Evolutionary conservation across 2,888 invertebrate genomes (phyloP).

Genomic region (Allophyes oxyacanthae): DNA sequence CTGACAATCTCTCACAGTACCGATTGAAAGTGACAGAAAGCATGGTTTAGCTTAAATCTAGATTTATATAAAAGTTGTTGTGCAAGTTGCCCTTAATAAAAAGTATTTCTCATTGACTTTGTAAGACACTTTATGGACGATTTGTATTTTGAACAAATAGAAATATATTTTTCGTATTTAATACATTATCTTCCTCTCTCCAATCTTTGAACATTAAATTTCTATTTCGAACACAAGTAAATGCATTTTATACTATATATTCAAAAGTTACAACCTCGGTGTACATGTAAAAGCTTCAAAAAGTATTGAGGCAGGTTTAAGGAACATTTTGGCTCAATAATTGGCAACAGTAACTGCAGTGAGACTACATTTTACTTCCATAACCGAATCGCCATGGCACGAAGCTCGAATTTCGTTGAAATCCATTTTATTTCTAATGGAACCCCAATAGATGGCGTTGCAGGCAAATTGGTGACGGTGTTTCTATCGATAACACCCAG

Average conservation of each 20-base stretch:
- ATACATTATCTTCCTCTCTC: not conserved
- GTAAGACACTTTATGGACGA: slow-evolving; percentile 48
- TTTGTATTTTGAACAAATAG: slow-evolving; percentile 4
- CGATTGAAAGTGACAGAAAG: too few species aligned
- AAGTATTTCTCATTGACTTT: slow-evolving; percentile 8
- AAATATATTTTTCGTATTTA: not conserved
- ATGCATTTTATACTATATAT: not conserved
- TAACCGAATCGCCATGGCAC: too few species aligned
- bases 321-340: not conserved
- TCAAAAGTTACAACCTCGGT: not conserved
- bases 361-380: too few species aligned
- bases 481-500: too few species aligned
- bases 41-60: too few species aligned
- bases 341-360: not conserved
- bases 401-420: too few species aligned
- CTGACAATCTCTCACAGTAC: too few species aligned
- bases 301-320: slow-evolving; percentile 30
- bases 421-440: too few species aligned
- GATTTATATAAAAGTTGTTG: too few species aligned
- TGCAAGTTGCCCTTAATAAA: not conserved
- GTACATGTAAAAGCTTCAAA: slow-evolving; percentile 48
- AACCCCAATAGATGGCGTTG: too few species aligned
- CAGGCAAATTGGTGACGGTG: too few species aligned
- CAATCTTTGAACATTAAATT: slow-evolving; percentile 1
- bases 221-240: slow-evolving; percentile 4